phyloP scores from a whole-genome alignment of 2,113 vertebrate species.

The Mesocricetus auratus region DNA sequence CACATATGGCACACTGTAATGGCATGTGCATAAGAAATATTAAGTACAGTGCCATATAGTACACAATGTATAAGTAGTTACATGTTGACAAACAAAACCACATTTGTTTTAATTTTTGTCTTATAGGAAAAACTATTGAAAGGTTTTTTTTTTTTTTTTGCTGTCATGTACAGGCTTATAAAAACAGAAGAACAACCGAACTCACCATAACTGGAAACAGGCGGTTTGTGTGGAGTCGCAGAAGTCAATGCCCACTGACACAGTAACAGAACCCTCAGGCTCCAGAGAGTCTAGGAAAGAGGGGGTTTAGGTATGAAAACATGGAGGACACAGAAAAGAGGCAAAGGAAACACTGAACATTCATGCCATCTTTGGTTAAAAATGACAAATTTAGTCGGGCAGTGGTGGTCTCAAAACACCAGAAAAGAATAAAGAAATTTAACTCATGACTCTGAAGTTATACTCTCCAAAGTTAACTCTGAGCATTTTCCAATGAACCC shows the following conservation, averaged over 20 bases:
- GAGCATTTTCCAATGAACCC: not conserved
- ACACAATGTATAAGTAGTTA: not conserved
- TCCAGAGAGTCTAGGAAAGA: constrained; percentile 92
- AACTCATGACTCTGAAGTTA: not conserved
- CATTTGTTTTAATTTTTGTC: constrained; percentile 48
- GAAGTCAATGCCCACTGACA: constrained; percentile 97
- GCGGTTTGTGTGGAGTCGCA: constrained; percentile 97
- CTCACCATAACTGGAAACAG: constrained; percentile 97
- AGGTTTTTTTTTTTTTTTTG: not conserved
- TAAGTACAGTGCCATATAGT: not conserved
- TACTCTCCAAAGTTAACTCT: constrained; percentile 51
- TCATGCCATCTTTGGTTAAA: not conserved
- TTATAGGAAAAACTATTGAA: constrained; percentile 24
- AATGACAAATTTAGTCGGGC: not conserved
- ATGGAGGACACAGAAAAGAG: not conserved
- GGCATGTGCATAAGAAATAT: not conserved
- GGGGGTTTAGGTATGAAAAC: constrained; percentile 83
- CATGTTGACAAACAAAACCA: constrained; percentile 18
- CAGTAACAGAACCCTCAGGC: constrained; percentile 91
- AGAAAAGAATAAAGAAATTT: no score
- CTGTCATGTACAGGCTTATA: constrained; percentile 15
- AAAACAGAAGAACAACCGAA: constrained; percentile 67
- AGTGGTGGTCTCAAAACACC: no score
- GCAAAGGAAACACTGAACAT: constrained; percentile 22
- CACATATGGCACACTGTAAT: not conserved